Conservation (phyloP, 2,888 invertebrate genomes). For the Lepidochitona cinerea region DNA sequence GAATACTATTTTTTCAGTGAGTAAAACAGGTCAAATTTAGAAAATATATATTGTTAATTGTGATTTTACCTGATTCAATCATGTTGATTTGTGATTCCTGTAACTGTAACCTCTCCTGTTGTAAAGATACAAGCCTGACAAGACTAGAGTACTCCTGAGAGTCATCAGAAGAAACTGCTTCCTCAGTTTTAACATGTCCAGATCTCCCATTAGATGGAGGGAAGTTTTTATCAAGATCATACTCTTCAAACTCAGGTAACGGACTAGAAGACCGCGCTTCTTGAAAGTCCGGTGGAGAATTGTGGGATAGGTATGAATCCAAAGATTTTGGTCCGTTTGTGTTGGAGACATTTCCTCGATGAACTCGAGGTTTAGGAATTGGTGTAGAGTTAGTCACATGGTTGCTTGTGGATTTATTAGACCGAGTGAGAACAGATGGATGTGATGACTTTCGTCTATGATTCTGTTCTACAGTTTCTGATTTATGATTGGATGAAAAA, state of each 20-base stretch:
- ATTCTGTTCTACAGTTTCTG: neutral
- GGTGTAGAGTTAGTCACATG: neutral
- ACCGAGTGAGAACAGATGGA: neutral
- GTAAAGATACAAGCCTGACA: constrained; percentile 89
- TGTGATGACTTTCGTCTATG: neutral
- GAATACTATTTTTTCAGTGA: neutral
- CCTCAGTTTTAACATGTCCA: neutral
- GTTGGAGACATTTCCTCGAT: neutral
- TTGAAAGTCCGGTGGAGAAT: neutral
- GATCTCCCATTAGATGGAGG: constrained; percentile 32
- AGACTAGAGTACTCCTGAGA: constrained; percentile 84
- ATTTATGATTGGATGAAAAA: neutral
- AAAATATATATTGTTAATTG: no score
- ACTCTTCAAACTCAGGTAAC: constrained; percentile 49
- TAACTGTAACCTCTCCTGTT: constrained; percentile 88
- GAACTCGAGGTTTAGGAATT: neutral
- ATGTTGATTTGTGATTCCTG: constrained; percentile 94
- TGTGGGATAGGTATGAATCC: neutral
- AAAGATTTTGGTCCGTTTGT: neutral
- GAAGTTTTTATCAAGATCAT: constrained; percentile 69
- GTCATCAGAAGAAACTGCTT: neutral
- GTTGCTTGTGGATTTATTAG: neutral
- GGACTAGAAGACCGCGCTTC: constrained; percentile 31
- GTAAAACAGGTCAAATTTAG: no score
- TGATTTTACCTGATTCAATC: constrained; percentile 66